Conservation (phyloP, 1,140 invertebrate genomes). For the Thaumetopoea pityocampa region DNA sequence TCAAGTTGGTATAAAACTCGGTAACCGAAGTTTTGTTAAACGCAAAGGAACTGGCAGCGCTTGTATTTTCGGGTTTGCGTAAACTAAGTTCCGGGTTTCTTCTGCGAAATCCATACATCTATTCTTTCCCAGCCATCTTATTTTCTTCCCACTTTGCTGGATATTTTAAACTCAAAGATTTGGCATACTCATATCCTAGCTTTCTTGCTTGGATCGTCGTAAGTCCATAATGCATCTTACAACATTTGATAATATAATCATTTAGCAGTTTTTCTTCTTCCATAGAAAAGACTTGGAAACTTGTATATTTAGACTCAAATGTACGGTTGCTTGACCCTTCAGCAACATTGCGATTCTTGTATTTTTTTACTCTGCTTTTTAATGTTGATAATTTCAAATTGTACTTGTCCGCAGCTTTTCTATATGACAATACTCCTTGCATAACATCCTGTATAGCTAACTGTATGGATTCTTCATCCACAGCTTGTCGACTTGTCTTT, state of each 20-base stretch:
- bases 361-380: conserved; percentile 23
- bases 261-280: conserved; percentile 17
- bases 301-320: conserved; percentile 15
- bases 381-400: conserved; percentile 12
- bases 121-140: conserved; percentile 20
- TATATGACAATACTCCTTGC: conserved; percentile 4
- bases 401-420: conserved; percentile 16
- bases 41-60: conserved; percentile 40
- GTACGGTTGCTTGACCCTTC: conserved; percentile 3
- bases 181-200: conserved; percentile 41
- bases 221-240: conserved; percentile 19
- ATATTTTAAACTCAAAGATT: not conserved
- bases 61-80: conserved; percentile 57
- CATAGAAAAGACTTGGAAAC: conserved; percentile 11
- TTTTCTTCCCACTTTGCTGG: conserved; percentile 22
- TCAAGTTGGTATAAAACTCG: conserved; percentile 27
- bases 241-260: conserved; percentile 19
- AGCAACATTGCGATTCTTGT: conserved; percentile 5
- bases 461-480: not conserved
- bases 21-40: conserved; percentile 47
- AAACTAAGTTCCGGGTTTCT: conserved; percentile 36
- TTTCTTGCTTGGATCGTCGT: conserved; percentile 29
- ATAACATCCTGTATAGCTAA: not conserved
- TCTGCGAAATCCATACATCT: conserved; percentile 11
- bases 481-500: not conserved